Percentiles rank a stretch among this genome's conserved stretches.
These are phyloP conservation scores for Elysia chlorotica DNA, from an alignment of 1,140 invertebrate species.

Conservation along the genomic window DNA sequence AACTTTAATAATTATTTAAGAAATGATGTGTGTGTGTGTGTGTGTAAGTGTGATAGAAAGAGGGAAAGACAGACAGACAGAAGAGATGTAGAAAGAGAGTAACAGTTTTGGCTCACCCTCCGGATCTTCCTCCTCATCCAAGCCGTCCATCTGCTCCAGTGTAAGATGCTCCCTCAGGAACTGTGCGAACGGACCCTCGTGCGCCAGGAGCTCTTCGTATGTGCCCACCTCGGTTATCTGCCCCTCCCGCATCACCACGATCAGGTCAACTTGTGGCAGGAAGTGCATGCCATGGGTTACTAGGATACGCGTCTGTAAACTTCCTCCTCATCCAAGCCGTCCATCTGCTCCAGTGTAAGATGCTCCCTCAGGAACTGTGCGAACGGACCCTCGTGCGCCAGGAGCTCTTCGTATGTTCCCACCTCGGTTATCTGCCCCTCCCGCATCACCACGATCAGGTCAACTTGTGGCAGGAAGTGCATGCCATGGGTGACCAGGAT, in stretches of 20 bases:
- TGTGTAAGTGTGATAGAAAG: too few species aligned
- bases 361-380: slow-evolving; percentile 43
- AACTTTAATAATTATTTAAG: too few species aligned
- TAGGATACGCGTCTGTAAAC: slow-evolving; percentile 50
- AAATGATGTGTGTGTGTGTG: too few species aligned
- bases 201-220: slow-evolving; percentile 51
- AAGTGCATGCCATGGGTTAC: slow-evolving; percentile 60
- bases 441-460: slow-evolving; percentile 56
- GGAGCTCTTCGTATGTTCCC: slow-evolving; percentile 56
- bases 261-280: slow-evolving; percentile 56
- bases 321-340: slow-evolving; percentile 31
- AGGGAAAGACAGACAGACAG: neutral
- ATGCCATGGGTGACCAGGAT: slow-evolving; percentile 61
- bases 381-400: slow-evolving; percentile 54
- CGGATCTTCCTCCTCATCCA: slow-evolving; percentile 37
- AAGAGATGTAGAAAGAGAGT: neutral
- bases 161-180: slow-evolving; percentile 41
- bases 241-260: slow-evolving; percentile 57
- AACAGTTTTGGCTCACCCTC: slow-evolving; percentile 35
- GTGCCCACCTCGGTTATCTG: slow-evolving; percentile 54
- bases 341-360: slow-evolving; percentile 26
- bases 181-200: slow-evolving; percentile 54
- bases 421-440: slow-evolving; percentile 54
- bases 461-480: slow-evolving; percentile 56
- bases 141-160: slow-evolving; percentile 19